Evolutionary conservation across 2,113 vertebrate genomes (phyloP).

Genomic region (Macroglossus sobrinus): DNA sequence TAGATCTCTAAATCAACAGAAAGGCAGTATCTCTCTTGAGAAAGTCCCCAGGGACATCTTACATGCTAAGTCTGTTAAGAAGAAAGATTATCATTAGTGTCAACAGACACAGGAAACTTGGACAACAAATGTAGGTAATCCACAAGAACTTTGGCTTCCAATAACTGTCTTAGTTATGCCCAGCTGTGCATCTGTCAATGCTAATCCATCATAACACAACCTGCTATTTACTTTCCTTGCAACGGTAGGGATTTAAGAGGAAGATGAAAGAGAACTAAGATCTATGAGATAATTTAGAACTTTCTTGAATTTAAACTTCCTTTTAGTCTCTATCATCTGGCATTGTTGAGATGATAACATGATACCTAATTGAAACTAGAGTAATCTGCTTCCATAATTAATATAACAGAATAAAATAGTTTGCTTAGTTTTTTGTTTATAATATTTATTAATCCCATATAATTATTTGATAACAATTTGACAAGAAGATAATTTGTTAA

Average conservation of each 20-base stretch:
- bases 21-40: not conserved
- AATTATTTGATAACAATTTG: slow-evolving; percentile 34
- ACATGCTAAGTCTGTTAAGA: slow-evolving; percentile 39
- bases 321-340: slow-evolving; percentile 29
- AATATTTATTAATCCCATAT: slow-evolving; percentile 13
- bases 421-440: slow-evolving; percentile 12
- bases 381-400: slow-evolving; percentile 42
- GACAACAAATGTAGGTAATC: slow-evolving; percentile 60
- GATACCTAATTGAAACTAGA: slow-evolving; percentile 23
- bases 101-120: slow-evolving; percentile 47
- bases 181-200: slow-evolving; percentile 50
- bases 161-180: slow-evolving; percentile 54
- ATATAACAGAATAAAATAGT: slow-evolving; percentile 21
- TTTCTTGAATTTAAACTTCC: slow-evolving; percentile 53
- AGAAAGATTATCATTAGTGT: slow-evolving; percentile 56
- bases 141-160: slow-evolving; percentile 55
- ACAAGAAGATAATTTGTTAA: slow-evolving; percentile 49
- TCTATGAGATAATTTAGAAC: slow-evolving; percentile 42
- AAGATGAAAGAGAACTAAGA: slow-evolving; percentile 51
- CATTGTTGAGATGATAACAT: slow-evolving; percentile 31
- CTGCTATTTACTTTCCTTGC: slow-evolving; percentile 56
- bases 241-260: slow-evolving; percentile 37
- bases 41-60: slow-evolving; percentile 26
- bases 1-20: slow-evolving; percentile 59
- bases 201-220: slow-evolving; percentile 56